A percentile compares a stretch with the other conserved stretches of the same genome.
Conservation (phyloP, 2,888 invertebrate genomes). For the Rosalia funebris region DNA sequence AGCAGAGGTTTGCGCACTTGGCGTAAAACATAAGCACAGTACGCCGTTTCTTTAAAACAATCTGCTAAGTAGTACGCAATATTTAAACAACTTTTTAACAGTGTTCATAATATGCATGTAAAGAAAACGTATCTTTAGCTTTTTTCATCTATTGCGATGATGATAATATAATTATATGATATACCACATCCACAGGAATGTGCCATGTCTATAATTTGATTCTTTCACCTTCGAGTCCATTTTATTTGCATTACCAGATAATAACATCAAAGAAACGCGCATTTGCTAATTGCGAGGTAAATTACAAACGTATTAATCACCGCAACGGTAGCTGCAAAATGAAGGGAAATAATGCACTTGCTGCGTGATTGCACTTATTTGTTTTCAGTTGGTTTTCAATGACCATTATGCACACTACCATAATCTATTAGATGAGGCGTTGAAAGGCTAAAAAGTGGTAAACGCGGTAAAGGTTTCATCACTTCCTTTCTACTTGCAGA, state of each 20-base stretch:
- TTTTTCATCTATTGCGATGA: constrained; percentile 33
- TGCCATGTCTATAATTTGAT: constrained; percentile 42
- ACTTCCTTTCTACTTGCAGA: no score
- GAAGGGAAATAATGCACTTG: constrained; percentile 22
- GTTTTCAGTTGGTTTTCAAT: constrained; percentile 12
- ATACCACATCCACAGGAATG: constrained; percentile 36
- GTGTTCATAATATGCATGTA: constrained; percentile 1
- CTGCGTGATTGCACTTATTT: constrained; percentile 7
- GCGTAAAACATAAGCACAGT: no score
- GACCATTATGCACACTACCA: neutral
- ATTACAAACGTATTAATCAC: constrained; percentile 34
- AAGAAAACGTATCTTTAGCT: constrained; percentile 25
- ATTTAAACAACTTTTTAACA: constrained; percentile 19
- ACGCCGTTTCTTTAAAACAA: constrained; percentile 19
- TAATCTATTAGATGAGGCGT: neutral
- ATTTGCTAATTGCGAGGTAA: constrained; percentile 34
- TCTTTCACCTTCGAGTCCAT: constrained; percentile 42
- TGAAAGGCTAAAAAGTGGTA: neutral
- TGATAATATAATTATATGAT: constrained; percentile 43
- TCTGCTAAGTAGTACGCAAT: constrained; percentile 9
- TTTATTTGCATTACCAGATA: constrained; percentile 43
- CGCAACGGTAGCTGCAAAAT: constrained; percentile 29
- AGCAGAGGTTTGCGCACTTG: no score
- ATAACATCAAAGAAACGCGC: constrained; percentile 35
- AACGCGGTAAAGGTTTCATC: neutral